Conservation (phyloP, 2,797 vertebrate genomes). For the Darevskia mixta region DNA sequence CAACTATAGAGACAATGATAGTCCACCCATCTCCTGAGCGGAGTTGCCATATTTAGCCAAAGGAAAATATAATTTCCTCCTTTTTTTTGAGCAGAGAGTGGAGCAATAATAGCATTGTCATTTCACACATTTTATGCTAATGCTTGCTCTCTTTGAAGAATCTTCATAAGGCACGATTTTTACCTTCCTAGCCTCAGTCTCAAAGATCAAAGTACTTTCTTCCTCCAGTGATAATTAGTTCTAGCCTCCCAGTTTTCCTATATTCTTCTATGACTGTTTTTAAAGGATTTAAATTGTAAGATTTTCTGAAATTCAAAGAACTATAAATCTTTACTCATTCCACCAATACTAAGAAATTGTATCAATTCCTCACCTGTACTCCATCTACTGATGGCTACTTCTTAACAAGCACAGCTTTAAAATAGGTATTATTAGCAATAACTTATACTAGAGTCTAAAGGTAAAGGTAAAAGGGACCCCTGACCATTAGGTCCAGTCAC, state of each 20-base stretch:
- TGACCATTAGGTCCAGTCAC: too few species aligned
- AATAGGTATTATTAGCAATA: neutral
- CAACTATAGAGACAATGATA: neutral
- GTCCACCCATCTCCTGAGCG: neutral
- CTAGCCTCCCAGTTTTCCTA: neutral
- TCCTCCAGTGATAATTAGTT: neutral
- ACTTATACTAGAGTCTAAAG: neutral
- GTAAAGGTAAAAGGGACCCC: too few species aligned
- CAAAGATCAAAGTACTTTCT: neutral
- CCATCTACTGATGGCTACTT: neutral
- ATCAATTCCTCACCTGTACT: neutral
- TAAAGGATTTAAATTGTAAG: neutral
- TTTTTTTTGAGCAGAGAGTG: neutral
- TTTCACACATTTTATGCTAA: neutral
- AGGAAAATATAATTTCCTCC: neutral
- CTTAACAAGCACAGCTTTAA: too few species aligned
- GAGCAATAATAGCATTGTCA: neutral
- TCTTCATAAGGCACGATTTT: neutral
- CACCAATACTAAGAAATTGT: neutral
- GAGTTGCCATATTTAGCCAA: neutral
- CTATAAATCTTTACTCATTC: neutral
- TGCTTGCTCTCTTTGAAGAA: neutral
- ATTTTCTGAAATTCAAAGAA: neutral
- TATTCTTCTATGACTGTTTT: neutral
- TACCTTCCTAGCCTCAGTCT: neutral